phyloP scores from a whole-genome alignment of 64 coral and sea anemone species.

The Platygyra sinensis region DNA sequence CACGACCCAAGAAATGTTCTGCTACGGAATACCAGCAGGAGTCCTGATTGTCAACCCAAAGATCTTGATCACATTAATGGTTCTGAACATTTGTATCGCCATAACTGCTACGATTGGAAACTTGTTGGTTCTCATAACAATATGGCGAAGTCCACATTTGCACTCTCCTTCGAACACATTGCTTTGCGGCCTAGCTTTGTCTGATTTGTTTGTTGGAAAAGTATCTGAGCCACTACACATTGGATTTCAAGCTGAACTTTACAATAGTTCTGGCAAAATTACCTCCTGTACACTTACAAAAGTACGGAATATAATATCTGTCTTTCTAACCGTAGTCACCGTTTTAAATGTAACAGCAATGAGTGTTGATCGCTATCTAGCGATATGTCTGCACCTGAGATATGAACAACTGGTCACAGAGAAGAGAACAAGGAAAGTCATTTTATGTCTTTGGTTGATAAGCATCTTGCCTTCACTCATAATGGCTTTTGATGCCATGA shows the following conservation, averaged over 20 bases:
- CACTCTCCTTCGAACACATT: too few relatives aligned
- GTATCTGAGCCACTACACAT: not conserved
- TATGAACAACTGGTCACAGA: too few relatives aligned
- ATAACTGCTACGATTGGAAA: not conserved
- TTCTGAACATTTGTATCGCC: not conserved
- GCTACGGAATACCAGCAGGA: not conserved
- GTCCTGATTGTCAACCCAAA: not conserved
- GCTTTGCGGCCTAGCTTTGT: conserved; percentile 16
- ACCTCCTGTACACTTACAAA: not conserved
- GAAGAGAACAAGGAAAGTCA: too few relatives aligned
- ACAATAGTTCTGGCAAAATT: not conserved
- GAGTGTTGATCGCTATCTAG: too few relatives aligned
- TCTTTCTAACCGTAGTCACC: too few relatives aligned
- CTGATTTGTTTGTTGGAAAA: conserved; percentile 11
- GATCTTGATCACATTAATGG: not conserved
- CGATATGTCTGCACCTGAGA: too few relatives aligned
- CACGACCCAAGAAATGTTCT: not conserved
- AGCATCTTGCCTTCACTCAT: too few relatives aligned
- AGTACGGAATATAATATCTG: not conserved
- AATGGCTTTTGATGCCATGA: too few relatives aligned
- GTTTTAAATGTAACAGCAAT: too few relatives aligned
- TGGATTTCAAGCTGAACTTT: not conserved
- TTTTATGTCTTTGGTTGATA: too few relatives aligned
- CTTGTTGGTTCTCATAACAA: not conserved
- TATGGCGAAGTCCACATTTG: too few relatives aligned